Percentiles rank a stretch among this genome's conserved stretches.
Conservation (phyloP, 2,113 vertebrate species). For the Neomonachus schauinslandi region DNA sequence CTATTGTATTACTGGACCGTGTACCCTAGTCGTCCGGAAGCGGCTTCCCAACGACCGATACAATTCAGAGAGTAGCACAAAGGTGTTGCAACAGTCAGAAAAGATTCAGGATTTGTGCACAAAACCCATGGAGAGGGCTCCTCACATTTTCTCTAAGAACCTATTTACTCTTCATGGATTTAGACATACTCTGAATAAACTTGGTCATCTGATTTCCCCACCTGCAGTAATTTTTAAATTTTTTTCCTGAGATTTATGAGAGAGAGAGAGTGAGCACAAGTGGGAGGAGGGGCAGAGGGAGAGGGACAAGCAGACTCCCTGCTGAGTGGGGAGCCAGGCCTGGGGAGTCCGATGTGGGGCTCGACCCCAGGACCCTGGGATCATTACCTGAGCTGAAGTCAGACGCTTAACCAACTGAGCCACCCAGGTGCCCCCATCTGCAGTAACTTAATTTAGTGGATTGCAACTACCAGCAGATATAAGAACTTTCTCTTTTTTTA, state of each 20-base stretch:
- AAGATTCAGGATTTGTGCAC: accelerated
- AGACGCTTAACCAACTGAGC: not conserved
- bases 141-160: not conserved
- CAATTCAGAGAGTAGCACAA: not conserved
- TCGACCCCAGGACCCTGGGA: not conserved
- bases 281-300: not conserved
- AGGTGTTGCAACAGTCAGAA: not conserved
- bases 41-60: not conserved
- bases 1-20: not conserved
- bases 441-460: not conserved
- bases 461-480: not conserved
- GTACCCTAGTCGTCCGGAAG: not conserved
- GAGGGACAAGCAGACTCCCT: not conserved
- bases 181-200: not conserved
- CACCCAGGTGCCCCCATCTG: not conserved
- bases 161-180: not conserved
- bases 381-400: not conserved
- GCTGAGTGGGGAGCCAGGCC: no score
- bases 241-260: not conserved
- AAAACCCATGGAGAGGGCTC: not conserved
- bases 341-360: not conserved
- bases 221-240: not conserved
- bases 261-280: not conserved
- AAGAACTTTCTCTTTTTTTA: not conserved
- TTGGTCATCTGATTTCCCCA: not conserved